Evolutionary conservation across 2,888 invertebrate species (phyloP), one percentile per base, ranked within the genome.

Genomic region (Lacanobia oleracea): DNA sequence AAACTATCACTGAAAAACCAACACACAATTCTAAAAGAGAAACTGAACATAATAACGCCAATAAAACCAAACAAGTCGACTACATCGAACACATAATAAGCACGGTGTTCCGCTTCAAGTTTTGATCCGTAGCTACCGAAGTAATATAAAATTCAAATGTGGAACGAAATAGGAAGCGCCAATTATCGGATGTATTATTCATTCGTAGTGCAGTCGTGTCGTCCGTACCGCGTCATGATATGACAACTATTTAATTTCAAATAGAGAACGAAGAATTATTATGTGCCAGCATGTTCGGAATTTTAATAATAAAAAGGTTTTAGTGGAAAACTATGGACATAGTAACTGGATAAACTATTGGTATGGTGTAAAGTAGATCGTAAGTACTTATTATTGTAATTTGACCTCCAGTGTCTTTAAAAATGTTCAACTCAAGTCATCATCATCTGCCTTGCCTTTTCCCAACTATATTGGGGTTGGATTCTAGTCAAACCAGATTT

Each of bases 161-260:
- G 16, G 64, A 77, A 76, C 64, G 64, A 73, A 71, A 73, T 82
- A 75, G 83, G 82, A 77, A 83, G 66, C 69, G 60, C 50, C 84
- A 79, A 82, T 82, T 82, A 82, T 81, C 60, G 63, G 40, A 78
- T 84, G 67, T 68, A 81, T 72, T 75, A 77, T 84, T 82, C 81
- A 82, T 79, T 82, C 68, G 50, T 27, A 80, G 72, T 83, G 76
- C 62, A 76, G 40, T 54, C 67, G 66, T 62, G 53, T 73, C 72
- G 68, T 75, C 60, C 56, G 56, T 59, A 45, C 62, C 59, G 61
- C 69, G 54, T 78, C 79, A 80, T 78, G 67, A 78, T 82, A 78
- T 73, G 68, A 78, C 79, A 73, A 82, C 50, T 82, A 78, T 82
- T 82, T 77, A 82, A 78, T 82, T 78, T 80, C 50, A 67, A 73